Evolutionary conservation across 1,140 invertebrate species (phyloP).

Genomic region (Choristoneura fumiferana): DNA sequence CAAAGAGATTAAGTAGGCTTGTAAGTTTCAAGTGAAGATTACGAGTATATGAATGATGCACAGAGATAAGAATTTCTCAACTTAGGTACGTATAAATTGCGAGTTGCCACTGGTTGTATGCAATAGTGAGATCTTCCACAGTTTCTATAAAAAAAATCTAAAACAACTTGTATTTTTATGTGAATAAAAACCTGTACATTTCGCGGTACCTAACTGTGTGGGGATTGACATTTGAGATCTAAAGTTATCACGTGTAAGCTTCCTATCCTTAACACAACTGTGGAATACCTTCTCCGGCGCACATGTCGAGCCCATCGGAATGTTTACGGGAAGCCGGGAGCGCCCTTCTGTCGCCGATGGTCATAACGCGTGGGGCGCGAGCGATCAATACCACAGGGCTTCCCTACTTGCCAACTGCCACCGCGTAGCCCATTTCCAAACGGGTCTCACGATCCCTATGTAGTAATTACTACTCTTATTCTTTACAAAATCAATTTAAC

Average conservation of each 20-base stretch:
- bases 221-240: conserved; percentile 3
- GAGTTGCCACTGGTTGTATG: too few species aligned
- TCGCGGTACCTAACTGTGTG: neutral
- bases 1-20: too few species aligned
- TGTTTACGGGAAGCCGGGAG: conserved; percentile 50
- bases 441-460: conserved; percentile 32
- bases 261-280: conserved; percentile 5
- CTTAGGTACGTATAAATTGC: too few species aligned
- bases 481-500: conserved; percentile 18
- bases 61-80: too few species aligned
- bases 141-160: too few species aligned
- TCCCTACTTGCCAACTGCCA: conserved; percentile 38
- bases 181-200: neutral
- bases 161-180: too few species aligned
- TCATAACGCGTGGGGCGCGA: conserved; percentile 56
- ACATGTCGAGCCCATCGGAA: conserved; percentile 41
- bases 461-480: conserved; percentile 28
- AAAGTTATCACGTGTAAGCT: conserved; percentile 12
- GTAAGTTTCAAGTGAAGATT: too few species aligned
- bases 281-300: conserved; percentile 25
- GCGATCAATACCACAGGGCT: conserved; percentile 68
- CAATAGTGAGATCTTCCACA: too few species aligned
- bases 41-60: too few species aligned
- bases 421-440: conserved; percentile 40
- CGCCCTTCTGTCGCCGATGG: conserved; percentile 67